Base-by-base conservation (phyloP, 2,888 invertebrate genomes). In the Prenolepis imparis region DNA sequence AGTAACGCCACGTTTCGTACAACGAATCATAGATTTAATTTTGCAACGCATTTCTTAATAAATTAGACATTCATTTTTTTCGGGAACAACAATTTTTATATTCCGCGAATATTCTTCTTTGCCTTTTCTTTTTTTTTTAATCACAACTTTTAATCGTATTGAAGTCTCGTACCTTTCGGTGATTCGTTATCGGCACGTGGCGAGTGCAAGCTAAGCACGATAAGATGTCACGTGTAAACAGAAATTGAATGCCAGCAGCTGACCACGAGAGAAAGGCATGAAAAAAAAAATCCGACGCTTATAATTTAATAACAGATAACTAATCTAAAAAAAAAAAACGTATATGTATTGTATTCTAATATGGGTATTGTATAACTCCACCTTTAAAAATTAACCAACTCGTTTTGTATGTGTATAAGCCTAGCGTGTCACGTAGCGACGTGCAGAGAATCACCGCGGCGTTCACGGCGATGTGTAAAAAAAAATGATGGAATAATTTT, bases 281-380 rank as follows among this genome's bases (percentile, higher is more conserved):
- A n/a, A n/a, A 90, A 91, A 92, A 92, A 90, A 91, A 92, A 92
- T 91, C 90, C 90, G 92, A 93, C 92, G 92, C 92, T 93, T 93
- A 91, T 92, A 90, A 93, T 93, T 93, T 92, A 93, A 92, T 92
- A 93, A 92, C 92, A 91, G 90, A 91, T 91, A 91, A 92, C 90
- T 92, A 93, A 93, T 85, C 89, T 93, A 93, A 93, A 52, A 52
- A 88, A 91, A 93, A 93, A 52, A 52, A 88, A 91, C 92, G 90
- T 92, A 92, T 80, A 91, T 93, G 92, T 93, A 93, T 92, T 92
- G 92, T 93, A 93, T 91, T 91, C 93, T 93, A 92, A 92, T 89
- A 91, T 90, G 92, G 68, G 91, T 93, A 93, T 93, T 93, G 91
- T 93, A n/a, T n/a, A 93, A 93, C 89, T 87, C 90, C 91, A 89